Evolutionary conservation across 2,888 invertebrate genomes (phyloP), one percentile per base, ranked within the genome.

Genomic region (Lepidochitona cinerea): DNA sequence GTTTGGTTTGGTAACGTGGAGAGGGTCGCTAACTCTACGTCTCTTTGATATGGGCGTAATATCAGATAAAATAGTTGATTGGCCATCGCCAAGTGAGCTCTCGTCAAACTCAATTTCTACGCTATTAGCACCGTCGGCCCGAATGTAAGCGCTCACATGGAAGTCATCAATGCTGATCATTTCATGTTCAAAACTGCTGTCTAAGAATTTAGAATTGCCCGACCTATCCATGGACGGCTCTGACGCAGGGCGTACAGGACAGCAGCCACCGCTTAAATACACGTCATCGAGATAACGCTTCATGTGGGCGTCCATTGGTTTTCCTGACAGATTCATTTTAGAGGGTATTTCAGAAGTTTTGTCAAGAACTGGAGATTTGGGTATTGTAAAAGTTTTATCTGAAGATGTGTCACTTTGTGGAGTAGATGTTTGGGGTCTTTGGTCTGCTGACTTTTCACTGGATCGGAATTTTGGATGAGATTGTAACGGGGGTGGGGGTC

Each of bases 91-190:
- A 18, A 49, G 7, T 2, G 49, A 49, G 23, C 23, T 49, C 23
- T 49, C 4, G 7, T 84, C 83, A 71, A 84, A 80, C 71, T 84
- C 85, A 67, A 85, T 85, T 69, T 84, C 84, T 35, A 85, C 75
- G 68, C 82, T 85, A 73, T 85, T 85, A 71, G 81, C 81, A 32
- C 84, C 86, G 76, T 84, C 84, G 12, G 85, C 83, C 70, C 85
- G 74, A 35, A 86, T 83, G 36, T 79, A 77, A 64, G 84, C 85
- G 74, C 83, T 84, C 80, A 86, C 78, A 68, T 81, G 81, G 33
- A 82, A 81, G 75, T 86, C 84, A 71, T 86, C 86, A 68, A 86
- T 83, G 70, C 81, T 80, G 33, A 84, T 85, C 49, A 49, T 49
- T 49, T 49, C 49, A 4, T 23, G 49, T 23, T 49, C 49, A 7